These are phyloP conservation scores for Tachina grossa DNA, from an alignment of 2,888 invertebrate species.

Conservation along the genomic window DNA sequence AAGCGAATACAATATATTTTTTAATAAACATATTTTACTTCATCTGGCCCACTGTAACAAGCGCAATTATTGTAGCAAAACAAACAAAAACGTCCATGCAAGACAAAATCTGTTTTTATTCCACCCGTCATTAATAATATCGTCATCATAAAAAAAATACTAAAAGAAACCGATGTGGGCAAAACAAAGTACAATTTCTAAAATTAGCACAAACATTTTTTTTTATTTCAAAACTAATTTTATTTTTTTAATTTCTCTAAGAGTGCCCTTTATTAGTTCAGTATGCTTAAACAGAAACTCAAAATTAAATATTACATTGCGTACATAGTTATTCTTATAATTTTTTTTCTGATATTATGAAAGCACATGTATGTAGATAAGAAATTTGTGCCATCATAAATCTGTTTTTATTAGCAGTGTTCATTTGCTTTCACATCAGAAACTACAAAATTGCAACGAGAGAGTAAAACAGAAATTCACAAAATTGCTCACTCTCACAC, in stretches of 20 bases:
- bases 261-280: too few species aligned
- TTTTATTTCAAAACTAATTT: neutral
- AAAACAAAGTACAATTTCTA: conserved; percentile 62
- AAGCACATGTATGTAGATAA: conserved; percentile 3
- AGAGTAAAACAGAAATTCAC: too few species aligned
- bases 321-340: too few species aligned
- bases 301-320: too few species aligned
- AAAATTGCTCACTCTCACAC: too few species aligned
- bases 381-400: conserved; percentile 38
- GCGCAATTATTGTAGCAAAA: neutral
- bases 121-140: conserved; percentile 18
- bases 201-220: conserved; percentile 40
- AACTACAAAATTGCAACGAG: too few species aligned
- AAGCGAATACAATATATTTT: too few species aligned
- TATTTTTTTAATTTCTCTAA: too few species aligned
- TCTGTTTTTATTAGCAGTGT: neutral
- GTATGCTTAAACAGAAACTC: too few species aligned
- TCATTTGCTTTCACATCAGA: too few species aligned
- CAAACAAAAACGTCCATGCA: conserved; percentile 18
- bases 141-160: neutral
- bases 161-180: neutral
- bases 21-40: neutral
- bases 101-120: conserved; percentile 33
- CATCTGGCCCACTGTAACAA: neutral
- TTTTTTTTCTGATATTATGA: neutral